Evolutionary conservation across 2,888 invertebrate species (phyloP).

Genomic region (Mimachlamys varia): DNA sequence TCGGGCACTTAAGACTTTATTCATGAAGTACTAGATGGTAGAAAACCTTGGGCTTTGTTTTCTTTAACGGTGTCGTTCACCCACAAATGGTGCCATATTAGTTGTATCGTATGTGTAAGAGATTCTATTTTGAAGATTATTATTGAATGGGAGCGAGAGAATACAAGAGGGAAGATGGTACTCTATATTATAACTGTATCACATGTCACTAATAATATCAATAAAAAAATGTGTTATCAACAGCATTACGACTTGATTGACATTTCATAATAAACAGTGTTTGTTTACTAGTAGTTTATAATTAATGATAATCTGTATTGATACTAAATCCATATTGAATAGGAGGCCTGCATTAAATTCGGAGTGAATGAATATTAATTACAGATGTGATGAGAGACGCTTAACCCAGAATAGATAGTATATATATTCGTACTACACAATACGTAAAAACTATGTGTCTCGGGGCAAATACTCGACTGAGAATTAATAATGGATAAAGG

Average conservation of each 20-base stretch:
- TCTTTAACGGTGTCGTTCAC: constrained; percentile 6
- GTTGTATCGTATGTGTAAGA: neutral
- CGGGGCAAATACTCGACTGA: neutral
- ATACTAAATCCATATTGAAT: no score
- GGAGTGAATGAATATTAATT: no score
- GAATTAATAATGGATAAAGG: neutral
- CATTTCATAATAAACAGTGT: no score
- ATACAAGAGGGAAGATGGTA: constrained; percentile 3
- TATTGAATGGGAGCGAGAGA: neutral
- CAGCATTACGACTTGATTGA: neutral
- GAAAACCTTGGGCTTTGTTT: neutral
- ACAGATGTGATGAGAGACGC: no score
- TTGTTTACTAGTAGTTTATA: no score
- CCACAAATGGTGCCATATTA: constrained; percentile 14
- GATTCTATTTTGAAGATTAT: constrained; percentile 35
- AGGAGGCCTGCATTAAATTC: no score
- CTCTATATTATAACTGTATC: constrained; percentile 23
- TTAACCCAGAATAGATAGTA: no score
- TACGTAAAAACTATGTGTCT: neutral
- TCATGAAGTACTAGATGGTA: neutral
- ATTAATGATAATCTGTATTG: no score
- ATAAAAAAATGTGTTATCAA: constrained; percentile 7
- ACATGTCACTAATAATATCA: constrained; percentile 1
- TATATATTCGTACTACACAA: no score
- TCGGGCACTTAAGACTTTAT: neutral